phyloP scores from a whole-genome alignment of 2,113 vertebrate species.

The Muntiacus muntjak region DNA sequence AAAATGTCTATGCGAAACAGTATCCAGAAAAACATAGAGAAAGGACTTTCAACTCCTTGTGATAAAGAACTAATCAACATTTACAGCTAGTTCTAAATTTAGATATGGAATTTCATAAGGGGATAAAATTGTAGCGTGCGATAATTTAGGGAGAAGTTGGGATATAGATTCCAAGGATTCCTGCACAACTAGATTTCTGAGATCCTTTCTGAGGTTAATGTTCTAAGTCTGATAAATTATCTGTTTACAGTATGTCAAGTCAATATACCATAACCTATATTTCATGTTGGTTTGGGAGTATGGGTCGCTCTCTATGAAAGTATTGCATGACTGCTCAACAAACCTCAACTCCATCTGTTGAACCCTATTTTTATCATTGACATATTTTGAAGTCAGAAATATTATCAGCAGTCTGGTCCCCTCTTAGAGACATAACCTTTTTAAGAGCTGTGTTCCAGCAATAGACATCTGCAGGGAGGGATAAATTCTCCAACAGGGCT shows the following conservation, averaged over 20 bases:
- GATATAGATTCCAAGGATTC: neutral
- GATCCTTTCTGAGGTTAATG: neutral
- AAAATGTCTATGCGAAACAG: neutral
- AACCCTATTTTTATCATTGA: neutral
- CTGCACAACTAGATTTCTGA: neutral
- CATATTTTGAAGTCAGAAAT: slow-evolving; percentile 43
- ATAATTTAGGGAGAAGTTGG: neutral
- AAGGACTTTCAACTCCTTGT: neutral
- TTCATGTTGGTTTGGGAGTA: neutral
- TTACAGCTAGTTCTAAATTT: neutral
- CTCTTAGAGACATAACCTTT: neutral
- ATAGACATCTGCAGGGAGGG: neutral
- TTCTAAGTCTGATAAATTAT: neutral
- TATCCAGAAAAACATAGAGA: neutral
- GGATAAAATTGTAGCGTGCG: neutral
- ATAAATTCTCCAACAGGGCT: neutral
- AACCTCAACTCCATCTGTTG: neutral
- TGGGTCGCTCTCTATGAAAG: neutral
- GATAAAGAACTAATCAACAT: neutral
- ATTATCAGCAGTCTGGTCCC: neutral
- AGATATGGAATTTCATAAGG: neutral
- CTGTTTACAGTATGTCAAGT: neutral
- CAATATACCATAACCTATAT: neutral
- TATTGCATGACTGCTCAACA: neutral
- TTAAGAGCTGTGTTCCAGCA: neutral